These are phyloP conservation scores for Tadarida brasiliensis DNA, from an alignment of 2,797 vertebrate genomes.

Conservation along the genomic window DNA sequence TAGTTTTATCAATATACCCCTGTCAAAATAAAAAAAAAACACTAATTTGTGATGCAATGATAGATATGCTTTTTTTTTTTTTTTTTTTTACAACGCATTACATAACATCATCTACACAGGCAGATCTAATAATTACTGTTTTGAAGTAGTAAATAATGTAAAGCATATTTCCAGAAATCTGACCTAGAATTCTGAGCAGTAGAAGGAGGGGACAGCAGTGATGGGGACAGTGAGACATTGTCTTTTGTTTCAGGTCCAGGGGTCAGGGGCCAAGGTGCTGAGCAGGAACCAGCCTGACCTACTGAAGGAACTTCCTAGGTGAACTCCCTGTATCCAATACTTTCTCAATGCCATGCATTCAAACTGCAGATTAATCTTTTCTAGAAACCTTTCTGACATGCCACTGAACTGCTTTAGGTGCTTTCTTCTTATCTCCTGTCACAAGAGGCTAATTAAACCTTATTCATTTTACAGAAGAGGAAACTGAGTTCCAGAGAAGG, in stretches of 20 bases:
- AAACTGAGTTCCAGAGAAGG: not conserved
- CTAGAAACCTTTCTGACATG: not conserved
- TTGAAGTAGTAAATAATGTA: not conserved
- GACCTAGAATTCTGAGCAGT: not conserved
- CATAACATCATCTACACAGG: not conserved
- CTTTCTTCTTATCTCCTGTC: not conserved
- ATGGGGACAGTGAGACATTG: not conserved
- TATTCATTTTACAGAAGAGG: not conserved
- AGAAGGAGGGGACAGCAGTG: not conserved
- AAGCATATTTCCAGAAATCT: constrained; percentile 19
- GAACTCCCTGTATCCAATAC: not conserved
- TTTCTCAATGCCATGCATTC: not conserved
- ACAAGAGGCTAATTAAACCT: not conserved
- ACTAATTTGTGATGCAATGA: not conserved
- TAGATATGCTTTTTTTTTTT: not conserved
- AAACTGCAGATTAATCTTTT: not conserved
- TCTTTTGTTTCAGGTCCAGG: not conserved
- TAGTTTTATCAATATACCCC: not conserved
- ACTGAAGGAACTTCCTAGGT: not conserved
- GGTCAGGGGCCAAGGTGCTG: not conserved
- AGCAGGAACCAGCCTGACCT: not conserved
- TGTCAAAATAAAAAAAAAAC: constrained; percentile 48
- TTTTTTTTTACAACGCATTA: not conserved
- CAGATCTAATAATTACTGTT: not conserved
- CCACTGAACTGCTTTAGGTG: not conserved